A percentile compares a stretch with the other conserved stretches of the same genome.
These are phyloP conservation scores for Cranoglanis bouderius DNA, from an alignment of 2,113 vertebrate species.

Conservation along the genomic window DNA sequence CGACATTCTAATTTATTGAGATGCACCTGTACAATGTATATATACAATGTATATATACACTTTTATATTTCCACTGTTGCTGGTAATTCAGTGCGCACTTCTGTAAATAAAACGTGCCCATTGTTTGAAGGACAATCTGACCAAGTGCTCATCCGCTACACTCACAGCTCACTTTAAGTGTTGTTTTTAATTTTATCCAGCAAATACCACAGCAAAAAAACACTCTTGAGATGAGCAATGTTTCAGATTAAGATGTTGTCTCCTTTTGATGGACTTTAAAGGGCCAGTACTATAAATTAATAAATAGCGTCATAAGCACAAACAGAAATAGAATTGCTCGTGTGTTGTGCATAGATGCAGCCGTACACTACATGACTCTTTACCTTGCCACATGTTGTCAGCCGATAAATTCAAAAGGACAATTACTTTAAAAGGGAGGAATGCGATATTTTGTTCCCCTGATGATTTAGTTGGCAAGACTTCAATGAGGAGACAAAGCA, in stretches of 20 bases:
- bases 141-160: not conserved
- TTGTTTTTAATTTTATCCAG: not conserved
- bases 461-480: slow-evolving; percentile 57
- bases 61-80: not conserved
- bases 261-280: not conserved
- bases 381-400: slow-evolving; percentile 53
- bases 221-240: not conserved
- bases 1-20: no score
- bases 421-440: slow-evolving; percentile 51
- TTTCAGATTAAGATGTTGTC: not conserved
- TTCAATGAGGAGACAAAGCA: slow-evolving; percentile 61
- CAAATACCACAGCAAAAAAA: no score
- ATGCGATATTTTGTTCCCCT: slow-evolving; percentile 47
- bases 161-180: not conserved
- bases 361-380: slow-evolving; percentile 34
- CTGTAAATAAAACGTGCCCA: not conserved
- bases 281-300: not conserved
- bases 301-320: not conserved
- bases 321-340: not conserved
- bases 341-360: slow-evolving; percentile 29
- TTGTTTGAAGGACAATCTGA: not conserved
- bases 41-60: no score
- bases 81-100: not conserved
- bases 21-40: no score
- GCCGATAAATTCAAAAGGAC: slow-evolving; percentile 64